phyloP scores from a whole-genome alignment of 2,888 invertebrate species.

The Polydrusus tereticollis region DNA sequence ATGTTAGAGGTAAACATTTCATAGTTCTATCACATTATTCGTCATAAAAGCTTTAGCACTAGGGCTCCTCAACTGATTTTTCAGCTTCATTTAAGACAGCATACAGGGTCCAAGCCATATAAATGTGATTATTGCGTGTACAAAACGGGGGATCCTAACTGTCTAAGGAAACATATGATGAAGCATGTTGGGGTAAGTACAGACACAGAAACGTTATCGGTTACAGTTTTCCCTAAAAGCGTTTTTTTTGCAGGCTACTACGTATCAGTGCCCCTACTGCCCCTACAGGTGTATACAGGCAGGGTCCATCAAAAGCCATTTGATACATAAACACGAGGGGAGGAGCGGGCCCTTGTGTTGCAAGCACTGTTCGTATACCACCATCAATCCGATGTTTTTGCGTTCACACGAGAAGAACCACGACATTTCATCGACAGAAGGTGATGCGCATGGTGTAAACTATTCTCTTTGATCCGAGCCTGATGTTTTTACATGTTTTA shows the following conservation, averaged over 20 bases:
- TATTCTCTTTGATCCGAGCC: too few species aligned
- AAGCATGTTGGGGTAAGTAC: slow-evolving; percentile 70
- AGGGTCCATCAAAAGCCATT: slow-evolving; percentile 75
- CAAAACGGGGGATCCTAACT: slow-evolving; percentile 82
- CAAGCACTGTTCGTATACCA: slow-evolving; percentile 70
- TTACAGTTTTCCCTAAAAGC: background rate
- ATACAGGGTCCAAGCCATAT: slow-evolving; percentile 84
- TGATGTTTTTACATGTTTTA: slow-evolving; percentile 6
- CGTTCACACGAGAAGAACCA: slow-evolving; percentile 71
- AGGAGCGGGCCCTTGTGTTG: slow-evolving; percentile 67
- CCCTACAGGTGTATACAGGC: slow-evolving; percentile 79
- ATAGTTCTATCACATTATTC: background rate
- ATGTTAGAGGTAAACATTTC: slow-evolving; percentile 70
- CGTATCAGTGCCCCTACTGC: slow-evolving; percentile 77
- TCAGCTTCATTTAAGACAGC: slow-evolving; percentile 79
- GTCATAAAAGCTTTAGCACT: too few species aligned
- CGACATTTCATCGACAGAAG: slow-evolving; percentile 54
- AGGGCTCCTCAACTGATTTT: too few species aligned
- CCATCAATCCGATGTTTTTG: slow-evolving; percentile 71
- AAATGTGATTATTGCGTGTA: slow-evolving; percentile 79
- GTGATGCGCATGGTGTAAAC: too few species aligned
- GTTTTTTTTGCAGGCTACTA: slow-evolving; percentile 54
- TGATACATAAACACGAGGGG: slow-evolving; percentile 70
- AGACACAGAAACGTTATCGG: background rate
- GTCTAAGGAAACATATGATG: slow-evolving; percentile 76